A percentile compares a stretch with the other conserved stretches of the same genome.
Conservation (phyloP, 2,797 vertebrate species). For the Diplodus sargus region DNA sequence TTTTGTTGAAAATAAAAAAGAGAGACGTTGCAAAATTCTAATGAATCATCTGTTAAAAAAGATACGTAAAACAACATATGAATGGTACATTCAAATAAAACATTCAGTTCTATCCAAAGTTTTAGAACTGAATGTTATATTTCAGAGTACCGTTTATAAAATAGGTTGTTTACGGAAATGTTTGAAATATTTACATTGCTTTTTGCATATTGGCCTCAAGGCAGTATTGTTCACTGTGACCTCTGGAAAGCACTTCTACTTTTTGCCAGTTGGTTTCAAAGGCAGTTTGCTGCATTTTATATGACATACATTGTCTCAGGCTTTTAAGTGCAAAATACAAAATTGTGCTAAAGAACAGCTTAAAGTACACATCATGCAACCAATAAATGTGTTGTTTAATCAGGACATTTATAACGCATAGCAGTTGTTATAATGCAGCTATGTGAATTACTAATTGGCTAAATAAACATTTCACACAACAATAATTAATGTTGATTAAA, state of each 20-base stretch:
- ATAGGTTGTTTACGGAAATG: too few species aligned
- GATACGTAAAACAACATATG: background rate
- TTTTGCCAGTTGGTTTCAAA: background rate
- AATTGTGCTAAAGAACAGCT: background rate
- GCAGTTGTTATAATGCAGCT: background rate
- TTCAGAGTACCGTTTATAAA: background rate
- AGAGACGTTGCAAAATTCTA: too few species aligned
- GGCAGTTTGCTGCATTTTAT: background rate
- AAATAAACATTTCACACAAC: background rate
- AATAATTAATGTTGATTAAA: background rate
- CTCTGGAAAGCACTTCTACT: background rate
- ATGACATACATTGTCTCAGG: background rate
- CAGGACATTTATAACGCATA: background rate
- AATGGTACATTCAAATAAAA: background rate
- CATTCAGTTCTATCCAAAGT: too few species aligned
- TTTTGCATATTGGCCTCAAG: conserved; percentile 22
- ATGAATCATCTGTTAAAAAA: background rate
- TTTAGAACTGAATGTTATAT: background rate
- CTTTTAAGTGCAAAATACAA: background rate
- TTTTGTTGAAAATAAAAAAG: background rate
- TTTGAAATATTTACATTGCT: too few species aligned
- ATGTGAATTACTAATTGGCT: background rate
- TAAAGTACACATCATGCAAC: background rate
- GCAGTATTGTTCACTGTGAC: conserved; percentile 17
- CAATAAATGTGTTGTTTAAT: background rate